A percentile compares a stretch with the other conserved stretches of the same genome.
phyloP scores from a whole-genome alignment of 2,888 invertebrate species.

The Smittia sp. region DNA sequence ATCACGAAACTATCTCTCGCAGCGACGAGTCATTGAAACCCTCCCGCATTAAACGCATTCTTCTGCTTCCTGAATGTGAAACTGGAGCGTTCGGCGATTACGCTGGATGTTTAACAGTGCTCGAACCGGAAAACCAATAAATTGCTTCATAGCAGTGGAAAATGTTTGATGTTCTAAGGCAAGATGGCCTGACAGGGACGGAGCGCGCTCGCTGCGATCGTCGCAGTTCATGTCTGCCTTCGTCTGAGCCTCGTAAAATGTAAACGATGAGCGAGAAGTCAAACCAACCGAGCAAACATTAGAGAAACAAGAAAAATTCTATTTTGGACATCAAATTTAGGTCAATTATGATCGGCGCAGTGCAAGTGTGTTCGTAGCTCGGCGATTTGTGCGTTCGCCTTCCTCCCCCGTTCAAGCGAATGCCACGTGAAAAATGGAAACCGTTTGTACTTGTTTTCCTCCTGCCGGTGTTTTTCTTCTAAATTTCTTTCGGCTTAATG shows the following conservation, averaged over 20 bases:
- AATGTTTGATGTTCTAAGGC: slow-evolving; percentile 1
- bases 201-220: no score
- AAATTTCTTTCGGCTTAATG: slow-evolving; percentile 13
- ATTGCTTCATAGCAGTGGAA: slow-evolving; percentile 1
- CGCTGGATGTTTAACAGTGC: not conserved
- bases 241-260: not conserved
- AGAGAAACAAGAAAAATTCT: slow-evolving; percentile 30
- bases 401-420: not conserved
- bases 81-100: not conserved
- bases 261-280: not conserved
- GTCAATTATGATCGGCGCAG: slow-evolving; percentile 41
- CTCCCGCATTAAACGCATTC: not conserved
- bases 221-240: no score
- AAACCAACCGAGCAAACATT: slow-evolving; percentile 21
- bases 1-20: not conserved
- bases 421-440: slow-evolving; percentile 14
- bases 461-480: slow-evolving; percentile 1
- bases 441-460: slow-evolving; percentile 10
- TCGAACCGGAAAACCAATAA: slow-evolving; percentile 16
- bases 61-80: slow-evolving; percentile 2
- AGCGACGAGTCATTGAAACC: not conserved
- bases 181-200: not conserved
- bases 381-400: slow-evolving; percentile 13
- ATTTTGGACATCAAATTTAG: slow-evolving; percentile 36
- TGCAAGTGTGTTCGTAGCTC: slow-evolving; percentile 22